A percentile compares a stretch with the other conserved stretches of the same genome.
Conservation (phyloP, 2,888 invertebrate species). For the Meghimatium bilineatum region DNA sequence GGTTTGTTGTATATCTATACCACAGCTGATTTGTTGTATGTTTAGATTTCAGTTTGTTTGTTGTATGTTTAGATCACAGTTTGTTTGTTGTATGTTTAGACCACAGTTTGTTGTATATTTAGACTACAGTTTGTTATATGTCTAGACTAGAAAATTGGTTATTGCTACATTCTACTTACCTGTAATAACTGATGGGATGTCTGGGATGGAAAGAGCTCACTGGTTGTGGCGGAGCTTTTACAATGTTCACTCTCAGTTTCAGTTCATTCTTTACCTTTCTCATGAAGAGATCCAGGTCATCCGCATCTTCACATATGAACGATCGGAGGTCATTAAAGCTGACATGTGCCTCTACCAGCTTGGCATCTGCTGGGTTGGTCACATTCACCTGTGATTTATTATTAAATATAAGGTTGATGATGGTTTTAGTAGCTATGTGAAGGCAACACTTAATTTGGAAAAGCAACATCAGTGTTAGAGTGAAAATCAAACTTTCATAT, state of each 20-base stretch:
- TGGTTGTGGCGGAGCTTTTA: slow-evolving; percentile 75
- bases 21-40: no score
- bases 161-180: slow-evolving; percentile 12
- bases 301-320: slow-evolving; percentile 88
- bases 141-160: background rate
- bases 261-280: slow-evolving; percentile 81
- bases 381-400: slow-evolving; percentile 77
- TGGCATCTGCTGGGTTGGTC: slow-evolving; percentile 78
- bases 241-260: slow-evolving; percentile 82
- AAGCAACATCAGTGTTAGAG: no score
- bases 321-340: slow-evolving; percentile 85
- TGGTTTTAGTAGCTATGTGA: no score
- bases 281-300: slow-evolving; percentile 87
- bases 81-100: background rate
- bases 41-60: no score
- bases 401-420: no score
- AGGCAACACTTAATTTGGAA: no score
- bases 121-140: background rate
- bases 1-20: no score
- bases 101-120: background rate
- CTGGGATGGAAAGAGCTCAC: slow-evolving; percentile 60
- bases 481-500: no score
- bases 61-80: background rate
- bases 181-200: slow-evolving; percentile 47
- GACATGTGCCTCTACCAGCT: slow-evolving; percentile 88